Base-by-base conservation (phyloP, 2,113 vertebrate species). In the Rhodinocichla rosea region DNA sequence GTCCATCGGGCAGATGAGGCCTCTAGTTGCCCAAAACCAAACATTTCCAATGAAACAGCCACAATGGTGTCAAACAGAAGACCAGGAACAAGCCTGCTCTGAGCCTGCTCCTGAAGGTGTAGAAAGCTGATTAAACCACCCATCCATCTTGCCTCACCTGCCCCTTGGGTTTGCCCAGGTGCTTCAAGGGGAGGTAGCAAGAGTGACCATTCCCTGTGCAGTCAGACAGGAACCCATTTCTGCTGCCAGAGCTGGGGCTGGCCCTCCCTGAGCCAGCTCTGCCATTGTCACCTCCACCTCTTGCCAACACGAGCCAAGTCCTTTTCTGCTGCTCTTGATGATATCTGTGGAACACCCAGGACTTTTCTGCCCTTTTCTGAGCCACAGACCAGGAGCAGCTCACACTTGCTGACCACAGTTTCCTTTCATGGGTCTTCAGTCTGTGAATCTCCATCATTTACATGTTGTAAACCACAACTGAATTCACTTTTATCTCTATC, bases 231-330 rank as follows among this genome's bases (percentile, higher is more conserved):
- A 28, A 1, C 5, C 6, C 20, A 1, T 19, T 88, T 28, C 45
- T 95, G 76, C 63, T 76, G 67, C 40, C 47, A 56, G 49, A 20
- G 35, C 53, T 62, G 50, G 75, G 44, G 20, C 21, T 56, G 65
- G 17, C 23, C 30, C 55, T 30, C 1, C 4, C n/a, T 1, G 9
- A 56, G 40, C 30, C 74, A 39, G 19, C 70, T 53, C 76, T 37
- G 33, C 70, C 50, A 8, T 14, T 0, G 0, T 6, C 62, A 37
- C 49, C 2, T 39, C 70, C 37, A 76, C 17, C 53, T 4, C 17
- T 2, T 19, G 55, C 10, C 1, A 78, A 15, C 18, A 55, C 60
- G 7, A 77, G 30, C 26, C 45, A 47, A 32, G 15, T 9, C 35
- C 69, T 79, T 78, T 52, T 13, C 78, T 84, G 26, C 33, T 71